Base-by-base conservation (phyloP, 1,140 invertebrate species). In the Tetragnatha versicolor region DNA sequence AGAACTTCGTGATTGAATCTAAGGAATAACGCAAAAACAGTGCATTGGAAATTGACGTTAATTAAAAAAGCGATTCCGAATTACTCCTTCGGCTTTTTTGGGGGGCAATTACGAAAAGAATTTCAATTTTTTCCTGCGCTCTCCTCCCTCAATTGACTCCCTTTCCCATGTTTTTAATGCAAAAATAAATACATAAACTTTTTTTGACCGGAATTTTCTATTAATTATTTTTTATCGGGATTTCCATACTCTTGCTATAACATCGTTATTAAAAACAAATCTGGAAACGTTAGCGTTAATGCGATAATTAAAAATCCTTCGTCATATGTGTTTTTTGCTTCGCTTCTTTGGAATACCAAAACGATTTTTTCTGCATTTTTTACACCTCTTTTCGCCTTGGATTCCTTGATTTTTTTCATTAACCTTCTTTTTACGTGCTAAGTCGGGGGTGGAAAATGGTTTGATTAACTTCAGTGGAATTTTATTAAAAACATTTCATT, bases 261-360 rank as follows among this genome's bases (percentile, higher is more conserved):
- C 27, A 47, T 27, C 63, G 25, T 66, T 66, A 47, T 66, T 47
- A 66, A 66, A 66, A 66, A 47, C 25, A 47, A 66, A 66, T 66
- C 63, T 66, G 42, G 63, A 49, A 31, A 66, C 14, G 47, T 66
- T 66, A 47, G 45, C 25, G 37, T 27, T 49, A 66, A 66, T 66
- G 25, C 39, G 63, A 47, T 66, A 47, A 66, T 66, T 66, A 66
- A 66, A 65, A 66, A 66, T 47, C 39, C 39, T 66, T 66, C 63
- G 47, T 66, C 42, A 66, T 12, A 45, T 17, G 10, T 25, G 17
- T 42, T 65, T 65, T 65, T 65, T 45, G 42, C 22, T 65, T 27
- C n/a, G 17, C 33, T 17, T 39, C 20, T 25, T n/a, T 1, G 5
- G 7, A 22, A n/a, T 63, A 35, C 9, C 0, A 20, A 12, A 20